Evolutionary conservation across 2,888 invertebrate genomes (phyloP), one percentile per base, ranked within the genome.

Genomic region (Lithophane socia): DNA sequence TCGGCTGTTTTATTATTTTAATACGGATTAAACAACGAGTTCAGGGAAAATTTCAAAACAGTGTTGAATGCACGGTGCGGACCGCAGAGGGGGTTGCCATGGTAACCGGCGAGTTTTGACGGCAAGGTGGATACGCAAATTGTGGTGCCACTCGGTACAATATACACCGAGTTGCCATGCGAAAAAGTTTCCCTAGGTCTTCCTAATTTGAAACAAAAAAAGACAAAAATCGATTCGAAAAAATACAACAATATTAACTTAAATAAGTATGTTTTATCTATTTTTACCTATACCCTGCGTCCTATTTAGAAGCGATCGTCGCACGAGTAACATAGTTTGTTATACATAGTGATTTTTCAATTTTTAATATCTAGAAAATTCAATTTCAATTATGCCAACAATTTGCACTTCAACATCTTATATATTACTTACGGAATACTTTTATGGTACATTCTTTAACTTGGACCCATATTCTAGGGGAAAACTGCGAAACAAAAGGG

Each of bases 71-170:
- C 91, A 92, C 89, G 92, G 90, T 84, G 91, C 87, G 91, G 91
- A 92, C 94, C 93, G 84, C 93, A 92, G 89, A 93, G 96, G 96
- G 96, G 85, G 96, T 96, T 96, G 93, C 96, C 87, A 96, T 95
- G 94, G 93, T 84, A 91, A 96, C 96, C 88, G 87, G 90, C 86
- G 92, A 94, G 92, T 94, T 94, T 92, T 94, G 94, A 94, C 93
- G 92, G 91, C 88, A 92, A 94, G 94, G 94, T 94, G 90, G 87
- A 91, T 91, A 90, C 91, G 92, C 92, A 93, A 94, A 94, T 94
- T 93, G 91, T 91, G 90, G 88, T 88, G 88, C 89, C 84, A 90
- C 91, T 90, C 89, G 87, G 91, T 89, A 91, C 92, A 90, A 89
- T 89, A 87, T 88, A 86, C 76, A 70, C 54, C 44, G 84, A 63